Evolutionary conservation across 2,113 vertebrate species (phyloP).

Genomic region (Hucho hucho): DNA sequence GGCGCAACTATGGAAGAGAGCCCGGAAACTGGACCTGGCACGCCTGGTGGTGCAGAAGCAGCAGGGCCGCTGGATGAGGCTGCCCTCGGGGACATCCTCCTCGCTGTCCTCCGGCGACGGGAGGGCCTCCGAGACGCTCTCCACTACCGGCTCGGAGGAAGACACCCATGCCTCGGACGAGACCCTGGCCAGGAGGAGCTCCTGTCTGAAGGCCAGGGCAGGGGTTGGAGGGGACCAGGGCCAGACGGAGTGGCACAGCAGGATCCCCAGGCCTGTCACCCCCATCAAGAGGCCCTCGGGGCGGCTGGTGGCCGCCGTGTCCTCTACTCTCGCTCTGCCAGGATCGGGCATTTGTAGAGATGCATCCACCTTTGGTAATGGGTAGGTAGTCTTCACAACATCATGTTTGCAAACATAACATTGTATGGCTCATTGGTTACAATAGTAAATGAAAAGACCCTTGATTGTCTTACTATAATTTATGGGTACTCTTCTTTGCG

Average conservation of each 20-base stretch:
- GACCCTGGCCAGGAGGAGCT: constrained; percentile 66
- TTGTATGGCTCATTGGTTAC: neutral
- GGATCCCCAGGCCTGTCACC: constrained; percentile 84
- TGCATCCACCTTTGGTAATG: constrained; percentile 48
- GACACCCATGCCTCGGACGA: constrained; percentile 84
- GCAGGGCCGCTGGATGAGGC: constrained; percentile 80
- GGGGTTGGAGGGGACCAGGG: constrained; percentile 65
- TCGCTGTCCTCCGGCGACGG: constrained; percentile 83
- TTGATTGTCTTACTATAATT: neutral
- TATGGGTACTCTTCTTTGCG: neutral
- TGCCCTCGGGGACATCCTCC: constrained; percentile 82
- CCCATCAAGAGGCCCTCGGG: constrained; percentile 61
- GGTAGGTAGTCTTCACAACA: constrained; percentile 57
- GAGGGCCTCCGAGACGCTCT: constrained; percentile 82
- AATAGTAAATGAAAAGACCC: neutral
- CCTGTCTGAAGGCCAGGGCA: constrained; percentile 47
- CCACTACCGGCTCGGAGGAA: constrained; percentile 87
- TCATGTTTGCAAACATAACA: neutral
- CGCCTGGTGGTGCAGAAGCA: constrained; percentile 86
- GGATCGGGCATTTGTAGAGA: constrained; percentile 36
- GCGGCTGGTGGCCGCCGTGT: constrained; percentile 29
- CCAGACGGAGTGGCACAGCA: constrained; percentile 72
- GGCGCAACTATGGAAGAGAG: constrained; percentile 72
- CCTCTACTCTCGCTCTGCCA: constrained; percentile 17
- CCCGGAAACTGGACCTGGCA: constrained; percentile 79